These are phyloP conservation scores for Donacobius atricapilla DNA, from an alignment of 2,113 vertebrate genomes.

Conservation along the genomic window DNA sequence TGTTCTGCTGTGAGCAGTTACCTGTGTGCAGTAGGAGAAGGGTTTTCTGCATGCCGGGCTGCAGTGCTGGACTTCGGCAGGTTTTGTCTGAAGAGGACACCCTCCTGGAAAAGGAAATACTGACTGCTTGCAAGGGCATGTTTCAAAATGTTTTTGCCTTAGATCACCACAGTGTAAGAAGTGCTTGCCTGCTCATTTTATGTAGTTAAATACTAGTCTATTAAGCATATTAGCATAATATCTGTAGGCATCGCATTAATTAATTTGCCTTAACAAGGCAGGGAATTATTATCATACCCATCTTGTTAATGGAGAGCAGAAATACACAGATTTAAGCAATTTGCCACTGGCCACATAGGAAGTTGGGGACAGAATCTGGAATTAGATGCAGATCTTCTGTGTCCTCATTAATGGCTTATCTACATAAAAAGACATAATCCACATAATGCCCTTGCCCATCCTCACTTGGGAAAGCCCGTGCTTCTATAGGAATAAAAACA, in stretches of 20 bases:
- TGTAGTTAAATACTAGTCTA: conserved; percentile 17
- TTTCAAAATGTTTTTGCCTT: background rate
- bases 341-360: conserved; percentile 55
- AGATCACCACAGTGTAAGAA: background rate
- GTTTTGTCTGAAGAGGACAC: conserved; percentile 81
- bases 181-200: conserved; percentile 4
- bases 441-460: background rate
- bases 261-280: conserved; percentile 61
- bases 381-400: conserved; percentile 49
- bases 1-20: conserved; percentile 54
- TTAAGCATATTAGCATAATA: conserved; percentile 50
- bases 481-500: conserved; percentile 18
- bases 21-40: conserved; percentile 97
- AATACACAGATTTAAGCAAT: conserved; percentile 46
- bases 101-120: conserved; percentile 81
- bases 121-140: background rate
- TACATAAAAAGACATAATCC: conserved; percentile 28
- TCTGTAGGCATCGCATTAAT: conserved; percentile 49
- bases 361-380: conserved; percentile 22
- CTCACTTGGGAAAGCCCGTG: background rate
- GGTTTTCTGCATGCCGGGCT: conserved; percentile 91
- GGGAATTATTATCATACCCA: conserved; percentile 55
- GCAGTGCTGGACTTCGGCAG: conserved; percentile 83
- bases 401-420: conserved; percentile 42
- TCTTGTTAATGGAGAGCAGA: conserved; percentile 53